Evolutionary conservation across 2,888 invertebrate species (phyloP).

Genomic region (Pterostichus niger): DNA sequence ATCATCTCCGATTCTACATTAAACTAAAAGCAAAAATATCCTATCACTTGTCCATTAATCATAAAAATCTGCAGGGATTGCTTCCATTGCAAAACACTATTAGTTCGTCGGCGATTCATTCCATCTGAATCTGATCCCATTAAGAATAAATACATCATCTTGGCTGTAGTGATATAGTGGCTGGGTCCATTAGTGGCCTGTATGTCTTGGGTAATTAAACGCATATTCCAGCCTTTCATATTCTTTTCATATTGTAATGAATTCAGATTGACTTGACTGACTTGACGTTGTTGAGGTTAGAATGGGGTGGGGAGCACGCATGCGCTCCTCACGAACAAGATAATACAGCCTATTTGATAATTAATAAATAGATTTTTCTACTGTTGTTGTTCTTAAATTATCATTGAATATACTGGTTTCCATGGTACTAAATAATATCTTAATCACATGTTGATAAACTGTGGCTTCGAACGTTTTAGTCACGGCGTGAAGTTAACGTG

Average conservation of each 20-base stretch:
- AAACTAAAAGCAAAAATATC: constrained; percentile 29
- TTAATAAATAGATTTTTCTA: too few relatives aligned
- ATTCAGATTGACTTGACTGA: constrained; percentile 17
- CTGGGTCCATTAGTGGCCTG: constrained; percentile 28
- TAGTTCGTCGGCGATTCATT: constrained; percentile 10
- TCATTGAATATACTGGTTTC: too few relatives aligned
- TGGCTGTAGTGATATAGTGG: not conserved
- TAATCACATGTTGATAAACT: too few relatives aligned
- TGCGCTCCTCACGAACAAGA: too few relatives aligned
- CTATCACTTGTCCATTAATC: constrained; percentile 5
- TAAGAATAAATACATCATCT: constrained; percentile 50
- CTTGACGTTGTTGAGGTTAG: constrained; percentile 10
- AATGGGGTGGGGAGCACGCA: not conserved
- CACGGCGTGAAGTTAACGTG: too few relatives aligned
- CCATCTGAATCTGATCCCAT: constrained; percentile 34
- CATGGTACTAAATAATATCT: too few relatives aligned
- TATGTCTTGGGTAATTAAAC: constrained; percentile 44
- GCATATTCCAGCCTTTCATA: constrained; percentile 3
- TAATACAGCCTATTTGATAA: too few relatives aligned
- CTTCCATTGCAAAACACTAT: constrained; percentile 20
- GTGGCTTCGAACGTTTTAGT: too few relatives aligned
- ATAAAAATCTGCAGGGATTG: constrained; percentile 1
- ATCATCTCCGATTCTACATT: constrained; percentile 1
- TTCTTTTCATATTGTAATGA: constrained; percentile 55
- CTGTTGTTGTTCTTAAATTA: too few relatives aligned